Conservation (phyloP, 2,113 vertebrate genomes). For the Fregata magnificens region DNA sequence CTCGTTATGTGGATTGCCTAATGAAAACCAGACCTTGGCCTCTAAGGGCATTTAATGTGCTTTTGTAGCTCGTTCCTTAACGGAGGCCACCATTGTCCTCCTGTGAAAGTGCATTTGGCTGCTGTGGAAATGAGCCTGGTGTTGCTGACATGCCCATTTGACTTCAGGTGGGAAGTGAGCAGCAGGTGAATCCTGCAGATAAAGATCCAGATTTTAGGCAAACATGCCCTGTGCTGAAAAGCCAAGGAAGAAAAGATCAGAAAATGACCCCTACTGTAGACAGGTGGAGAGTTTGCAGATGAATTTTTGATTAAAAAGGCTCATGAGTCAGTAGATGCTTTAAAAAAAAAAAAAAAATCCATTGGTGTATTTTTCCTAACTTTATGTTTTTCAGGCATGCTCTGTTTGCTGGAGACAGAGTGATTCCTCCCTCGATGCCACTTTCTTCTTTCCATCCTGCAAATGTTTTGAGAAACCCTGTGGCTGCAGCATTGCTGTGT, state of each 20-base stretch:
- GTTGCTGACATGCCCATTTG: rapidly evolving
- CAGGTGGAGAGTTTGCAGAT: background rate
- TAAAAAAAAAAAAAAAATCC: background rate
- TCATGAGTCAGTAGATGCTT: background rate
- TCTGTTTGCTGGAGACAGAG: background rate
- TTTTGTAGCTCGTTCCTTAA: background rate
- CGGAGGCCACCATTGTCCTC: rapidly evolving
- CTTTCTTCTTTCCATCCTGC: background rate
- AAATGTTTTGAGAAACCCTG: background rate
- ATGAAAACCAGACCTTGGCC: background rate
- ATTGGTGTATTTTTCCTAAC: background rate
- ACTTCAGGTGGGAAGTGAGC: background rate
- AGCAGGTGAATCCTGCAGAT: background rate
- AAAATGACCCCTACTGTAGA: background rate
- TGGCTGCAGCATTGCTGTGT: background rate
- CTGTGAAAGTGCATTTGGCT: background rate
- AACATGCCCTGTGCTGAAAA: background rate
- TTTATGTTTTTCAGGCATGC: background rate
- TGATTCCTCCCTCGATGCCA: background rate
- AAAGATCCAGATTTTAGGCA: background rate
- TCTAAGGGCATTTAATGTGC: background rate
- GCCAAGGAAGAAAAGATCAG: background rate
- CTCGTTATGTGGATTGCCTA: background rate
- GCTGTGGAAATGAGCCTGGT: background rate
- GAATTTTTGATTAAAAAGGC: background rate